Percentiles rank a stretch among this genome's conserved stretches.
Evolutionary conservation across 2,888 invertebrate species (phyloP).

Genomic region (Aleiodes testaceus): DNA sequence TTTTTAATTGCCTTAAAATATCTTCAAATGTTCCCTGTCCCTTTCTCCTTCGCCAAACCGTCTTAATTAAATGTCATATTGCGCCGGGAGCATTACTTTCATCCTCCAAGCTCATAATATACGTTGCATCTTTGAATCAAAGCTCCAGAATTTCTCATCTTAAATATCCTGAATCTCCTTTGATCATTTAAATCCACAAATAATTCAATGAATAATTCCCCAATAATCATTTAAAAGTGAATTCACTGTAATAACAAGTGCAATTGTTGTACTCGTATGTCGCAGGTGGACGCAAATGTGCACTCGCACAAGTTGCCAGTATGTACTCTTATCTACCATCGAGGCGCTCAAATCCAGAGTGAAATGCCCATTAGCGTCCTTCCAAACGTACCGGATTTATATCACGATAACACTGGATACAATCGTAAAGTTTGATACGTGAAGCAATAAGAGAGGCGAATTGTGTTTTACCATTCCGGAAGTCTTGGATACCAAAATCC

Average conservation of each 20-base stretch:
- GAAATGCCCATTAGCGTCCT: slow-evolving; percentile 47
- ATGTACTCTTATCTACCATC: slow-evolving; percentile 33
- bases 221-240: too few relatives aligned
- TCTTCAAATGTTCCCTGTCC: slow-evolving; percentile 55
- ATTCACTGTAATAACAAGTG: slow-evolving; percentile 45
- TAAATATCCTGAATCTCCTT: neutral
- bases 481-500: too few relatives aligned
- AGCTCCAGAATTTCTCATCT: neutral
- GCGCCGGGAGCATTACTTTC: slow-evolving; percentile 55
- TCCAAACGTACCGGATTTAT: slow-evolving; percentile 41
- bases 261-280: slow-evolving; percentile 4
- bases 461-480: slow-evolving; percentile 60
- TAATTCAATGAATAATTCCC: too few relatives aligned
- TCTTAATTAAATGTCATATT: slow-evolving; percentile 72
- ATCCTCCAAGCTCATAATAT: slow-evolving; percentile 24
- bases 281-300: slow-evolving; percentile 39
- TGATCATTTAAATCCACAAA: too few relatives aligned
- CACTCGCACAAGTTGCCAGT: slow-evolving; percentile 34
- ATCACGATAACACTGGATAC: slow-evolving; percentile 46
- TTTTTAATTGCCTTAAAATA: slow-evolving; percentile 72
- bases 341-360: slow-evolving; percentile 42
- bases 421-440: slow-evolving; percentile 47
- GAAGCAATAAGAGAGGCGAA: slow-evolving; percentile 30
- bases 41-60: slow-evolving; percentile 55
- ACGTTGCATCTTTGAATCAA: neutral